These are phyloP conservation scores for Pseudorectes ferrugineus DNA, from an alignment of 2,113 vertebrate species.

Conservation along the genomic window DNA sequence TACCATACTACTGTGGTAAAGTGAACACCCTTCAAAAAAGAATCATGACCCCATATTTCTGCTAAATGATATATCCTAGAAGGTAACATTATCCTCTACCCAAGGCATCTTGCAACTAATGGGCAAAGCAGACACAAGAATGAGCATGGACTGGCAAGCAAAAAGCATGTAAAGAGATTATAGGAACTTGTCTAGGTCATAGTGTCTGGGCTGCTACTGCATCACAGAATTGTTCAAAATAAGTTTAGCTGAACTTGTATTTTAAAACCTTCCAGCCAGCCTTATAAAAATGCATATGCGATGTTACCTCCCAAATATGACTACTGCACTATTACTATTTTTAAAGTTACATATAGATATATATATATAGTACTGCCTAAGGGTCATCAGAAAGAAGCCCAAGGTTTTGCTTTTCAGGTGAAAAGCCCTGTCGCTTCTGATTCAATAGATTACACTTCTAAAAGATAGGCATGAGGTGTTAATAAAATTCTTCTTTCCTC, in stretches of 20 bases:
- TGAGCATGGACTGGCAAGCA: background rate
- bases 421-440: background rate
- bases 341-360: background rate
- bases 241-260: background rate
- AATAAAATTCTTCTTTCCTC: background rate
- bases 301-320: background rate
- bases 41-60: background rate
- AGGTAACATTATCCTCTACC: background rate
- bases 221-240: background rate
- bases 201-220: background rate
- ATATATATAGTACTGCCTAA: background rate
- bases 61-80: background rate
- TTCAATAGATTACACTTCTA: background rate
- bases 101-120: background rate
- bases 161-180: background rate
- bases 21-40: background rate
- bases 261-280: background rate
- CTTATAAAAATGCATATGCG: background rate
- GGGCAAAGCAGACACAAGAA: background rate
- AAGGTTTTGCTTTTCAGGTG: background rate
- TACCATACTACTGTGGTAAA: background rate
- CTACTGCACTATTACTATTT: background rate
- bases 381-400: background rate
- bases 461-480: background rate
- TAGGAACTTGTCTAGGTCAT: background rate